Evolutionary conservation across 1,140 invertebrate genomes (phyloP).

Genomic region (Scaptomyza graminum): DNA sequence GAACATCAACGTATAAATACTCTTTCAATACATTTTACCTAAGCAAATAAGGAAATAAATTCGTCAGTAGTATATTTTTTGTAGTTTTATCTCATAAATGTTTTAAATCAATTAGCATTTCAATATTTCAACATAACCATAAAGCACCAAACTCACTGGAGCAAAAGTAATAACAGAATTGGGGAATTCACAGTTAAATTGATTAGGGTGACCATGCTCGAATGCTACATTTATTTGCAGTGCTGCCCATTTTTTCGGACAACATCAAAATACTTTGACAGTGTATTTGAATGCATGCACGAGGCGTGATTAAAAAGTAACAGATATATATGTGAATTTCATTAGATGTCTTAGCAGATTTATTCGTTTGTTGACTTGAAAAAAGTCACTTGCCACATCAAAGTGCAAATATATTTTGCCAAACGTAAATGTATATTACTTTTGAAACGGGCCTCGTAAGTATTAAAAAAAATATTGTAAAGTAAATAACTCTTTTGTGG

Average conservation of each 20-base stretch:
- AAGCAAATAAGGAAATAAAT: too few species aligned
- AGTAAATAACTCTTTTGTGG: slow-evolving; percentile 55
- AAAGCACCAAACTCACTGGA: too few species aligned
- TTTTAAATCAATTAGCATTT: background rate
- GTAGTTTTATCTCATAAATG: background rate
- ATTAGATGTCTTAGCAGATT: slow-evolving; percentile 1
- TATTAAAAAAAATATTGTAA: slow-evolving; percentile 32
- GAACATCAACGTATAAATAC: background rate
- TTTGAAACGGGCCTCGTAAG: slow-evolving; percentile 36
- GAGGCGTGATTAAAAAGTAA: slow-evolving; percentile 31
- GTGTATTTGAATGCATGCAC: slow-evolving; percentile 24
- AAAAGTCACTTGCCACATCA: slow-evolving; percentile 13
- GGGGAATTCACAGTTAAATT: background rate
- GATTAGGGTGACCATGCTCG: background rate
- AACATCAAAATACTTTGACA: slow-evolving; percentile 5
- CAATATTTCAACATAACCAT: too few species aligned
- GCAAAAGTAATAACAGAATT: too few species aligned
- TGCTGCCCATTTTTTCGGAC: background rate
- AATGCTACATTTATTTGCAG: background rate
- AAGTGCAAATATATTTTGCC: slow-evolving; percentile 3
- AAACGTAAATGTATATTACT: slow-evolving; percentile 25
- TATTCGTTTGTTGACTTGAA: background rate
- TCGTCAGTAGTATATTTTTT: too few species aligned
- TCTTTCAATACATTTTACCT: slow-evolving; percentile 8
- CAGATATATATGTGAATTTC: background rate